Conservation (phyloP, 2,888 invertebrate species). For the Rambutsinella grinnellia region DNA sequence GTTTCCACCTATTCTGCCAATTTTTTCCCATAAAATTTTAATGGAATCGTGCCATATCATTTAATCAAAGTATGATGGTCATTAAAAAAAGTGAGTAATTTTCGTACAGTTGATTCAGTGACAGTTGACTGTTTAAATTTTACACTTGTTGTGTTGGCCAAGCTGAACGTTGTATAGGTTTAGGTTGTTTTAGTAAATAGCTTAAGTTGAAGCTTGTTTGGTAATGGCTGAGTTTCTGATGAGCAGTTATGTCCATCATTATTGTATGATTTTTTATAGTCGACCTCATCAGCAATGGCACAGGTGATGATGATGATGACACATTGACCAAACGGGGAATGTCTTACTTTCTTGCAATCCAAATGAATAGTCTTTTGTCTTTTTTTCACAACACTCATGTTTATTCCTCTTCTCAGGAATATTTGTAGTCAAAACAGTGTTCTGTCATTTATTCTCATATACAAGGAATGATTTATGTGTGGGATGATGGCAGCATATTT, state of each 20-base stretch:
- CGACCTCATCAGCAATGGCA: not conserved
- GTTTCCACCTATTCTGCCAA: too few relatives aligned
- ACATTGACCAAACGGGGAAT: constrained; percentile 32
- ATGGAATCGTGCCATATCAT: constrained; percentile 10
- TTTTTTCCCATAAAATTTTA: too few relatives aligned
- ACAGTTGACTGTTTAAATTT: too few relatives aligned
- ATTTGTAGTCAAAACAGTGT: not conserved
- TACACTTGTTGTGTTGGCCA: too few relatives aligned
- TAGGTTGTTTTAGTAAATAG: too few relatives aligned
- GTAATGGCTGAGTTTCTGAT: too few relatives aligned
- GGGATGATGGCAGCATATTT: constrained; percentile 17
- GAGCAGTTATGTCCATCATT: too few relatives aligned
- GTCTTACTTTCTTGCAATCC: not conserved
- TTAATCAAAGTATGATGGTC: constrained; percentile 9
- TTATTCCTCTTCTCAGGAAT: not conserved
- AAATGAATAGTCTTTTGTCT: not conserved
- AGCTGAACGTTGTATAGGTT: too few relatives aligned
- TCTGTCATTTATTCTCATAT: not conserved
- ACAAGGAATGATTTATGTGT: constrained; percentile 10
- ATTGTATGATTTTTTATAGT: too few relatives aligned
- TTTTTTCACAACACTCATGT: not conserved
- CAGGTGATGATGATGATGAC: constrained; percentile 10
- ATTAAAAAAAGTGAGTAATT: too few relatives aligned
- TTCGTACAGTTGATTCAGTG: too few relatives aligned
- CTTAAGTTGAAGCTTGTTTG: too few relatives aligned